These are phyloP conservation scores for Noturus placidus DNA, from an alignment of 2,113 vertebrate species.

Conservation along the genomic window DNA sequence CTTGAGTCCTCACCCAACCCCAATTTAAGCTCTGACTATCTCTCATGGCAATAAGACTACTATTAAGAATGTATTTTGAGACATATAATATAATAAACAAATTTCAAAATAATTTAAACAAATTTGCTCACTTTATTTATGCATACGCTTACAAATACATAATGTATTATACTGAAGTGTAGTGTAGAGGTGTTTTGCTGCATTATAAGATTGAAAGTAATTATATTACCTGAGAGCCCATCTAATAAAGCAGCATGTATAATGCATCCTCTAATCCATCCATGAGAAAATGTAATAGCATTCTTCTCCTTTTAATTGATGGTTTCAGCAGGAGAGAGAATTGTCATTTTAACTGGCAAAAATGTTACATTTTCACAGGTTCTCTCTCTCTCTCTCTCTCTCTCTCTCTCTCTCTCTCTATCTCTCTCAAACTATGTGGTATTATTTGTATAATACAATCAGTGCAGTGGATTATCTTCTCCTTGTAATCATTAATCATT, in stretches of 20 bases:
- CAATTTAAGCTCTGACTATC: neutral
- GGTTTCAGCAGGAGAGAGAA: neutral
- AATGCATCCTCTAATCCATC: neutral
- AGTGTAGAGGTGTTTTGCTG: neutral
- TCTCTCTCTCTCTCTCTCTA: neutral
- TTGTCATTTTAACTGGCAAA: neutral
- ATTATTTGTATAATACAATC: neutral
- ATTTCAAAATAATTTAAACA: neutral
- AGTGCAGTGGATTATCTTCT: neutral
- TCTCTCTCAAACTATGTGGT: neutral
- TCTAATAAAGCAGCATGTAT: constrained; percentile 21
- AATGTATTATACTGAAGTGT: neutral
- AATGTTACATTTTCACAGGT: neutral
- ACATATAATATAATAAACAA: neutral
- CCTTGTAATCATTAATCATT: neutral
- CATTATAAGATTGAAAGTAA: constrained; percentile 44
- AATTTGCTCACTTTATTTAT: constrained; percentile 6
- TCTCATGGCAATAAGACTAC: neutral
- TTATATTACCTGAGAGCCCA: constrained; percentile 15
- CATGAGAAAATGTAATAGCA: neutral
- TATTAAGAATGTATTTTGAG: neutral
- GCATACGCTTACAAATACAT: neutral
- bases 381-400: constrained; percentile 1
- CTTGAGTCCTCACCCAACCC: neutral
- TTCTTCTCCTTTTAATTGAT: neutral